Percentiles rank a stretch among this genome's conserved stretches.
These are phyloP conservation scores for Drosophila kokeensis DNA, from an alignment of 2,888 invertebrate genomes.

Conservation along the genomic window DNA sequence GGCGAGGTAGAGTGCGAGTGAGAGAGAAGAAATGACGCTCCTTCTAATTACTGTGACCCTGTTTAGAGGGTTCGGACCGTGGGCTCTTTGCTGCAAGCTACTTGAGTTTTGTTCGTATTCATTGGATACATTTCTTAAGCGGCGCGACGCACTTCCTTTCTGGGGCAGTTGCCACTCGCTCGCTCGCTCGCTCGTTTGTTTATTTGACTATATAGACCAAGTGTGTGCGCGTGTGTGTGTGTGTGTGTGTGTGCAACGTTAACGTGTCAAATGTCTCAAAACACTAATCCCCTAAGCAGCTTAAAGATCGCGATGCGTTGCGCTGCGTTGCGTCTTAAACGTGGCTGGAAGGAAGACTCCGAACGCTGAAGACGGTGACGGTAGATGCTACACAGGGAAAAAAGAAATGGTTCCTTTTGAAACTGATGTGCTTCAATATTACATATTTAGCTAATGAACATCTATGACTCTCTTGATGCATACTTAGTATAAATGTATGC, in stretches of 20 bases:
- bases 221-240: constrained; percentile 18
- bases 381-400: background rate
- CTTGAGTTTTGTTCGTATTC: constrained; percentile 65
- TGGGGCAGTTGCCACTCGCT: constrained; percentile 54
- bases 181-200: constrained; percentile 44
- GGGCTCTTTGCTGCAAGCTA: constrained; percentile 27
- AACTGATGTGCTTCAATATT: background rate
- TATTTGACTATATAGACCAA: constrained; percentile 51
- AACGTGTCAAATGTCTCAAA: constrained; percentile 83
- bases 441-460: background rate
- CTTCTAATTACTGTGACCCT: constrained; percentile 37
- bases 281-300: constrained; percentile 84
- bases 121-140: constrained; percentile 69
- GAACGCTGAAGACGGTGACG: constrained; percentile 14
- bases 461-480: background rate
- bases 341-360: constrained; percentile 34
- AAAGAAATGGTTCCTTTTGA: background rate
- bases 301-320: constrained; percentile 81
- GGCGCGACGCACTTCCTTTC: constrained; percentile 68
- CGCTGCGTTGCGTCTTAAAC: constrained; percentile 61
- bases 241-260: constrained; percentile 64
- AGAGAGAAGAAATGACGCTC: background rate
- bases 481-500: background rate
- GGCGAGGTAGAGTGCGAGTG: background rate
- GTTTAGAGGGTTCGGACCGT: constrained; percentile 31